Evolutionary conservation across 2,797 vertebrate genomes (phyloP).

Genomic region (Enteromius anoplus): DNA sequence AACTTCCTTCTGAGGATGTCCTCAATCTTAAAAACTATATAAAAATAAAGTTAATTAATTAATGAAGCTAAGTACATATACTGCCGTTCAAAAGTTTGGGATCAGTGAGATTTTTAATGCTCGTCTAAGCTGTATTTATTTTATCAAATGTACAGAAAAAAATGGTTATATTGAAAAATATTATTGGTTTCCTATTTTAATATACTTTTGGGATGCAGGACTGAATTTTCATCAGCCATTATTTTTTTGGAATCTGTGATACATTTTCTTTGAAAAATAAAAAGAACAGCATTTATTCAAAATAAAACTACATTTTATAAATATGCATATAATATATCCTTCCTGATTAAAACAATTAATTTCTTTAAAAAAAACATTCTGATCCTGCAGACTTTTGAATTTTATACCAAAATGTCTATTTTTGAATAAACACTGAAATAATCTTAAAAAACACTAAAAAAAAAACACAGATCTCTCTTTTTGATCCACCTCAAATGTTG

Average conservation of each 20-base stretch:
- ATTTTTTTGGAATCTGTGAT: background rate
- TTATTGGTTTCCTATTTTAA: background rate
- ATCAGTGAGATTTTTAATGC: background rate
- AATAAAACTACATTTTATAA: background rate
- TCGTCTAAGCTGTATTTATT: background rate
- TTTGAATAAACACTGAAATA: too few species aligned
- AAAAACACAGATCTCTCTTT: too few species aligned
- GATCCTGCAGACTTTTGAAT: too few species aligned
- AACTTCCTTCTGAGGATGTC: background rate
- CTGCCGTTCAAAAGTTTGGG: background rate
- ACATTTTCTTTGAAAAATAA: background rate
- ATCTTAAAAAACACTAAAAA: too few species aligned
- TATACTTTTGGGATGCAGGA: background rate
- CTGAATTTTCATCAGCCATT: background rate
- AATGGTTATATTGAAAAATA: background rate
- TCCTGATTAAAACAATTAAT: too few species aligned
- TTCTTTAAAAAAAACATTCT: too few species aligned
- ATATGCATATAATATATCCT: background rate
- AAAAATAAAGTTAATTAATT: background rate
- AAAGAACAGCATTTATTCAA: background rate
- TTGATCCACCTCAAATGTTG: too few species aligned
- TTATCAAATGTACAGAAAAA: background rate
- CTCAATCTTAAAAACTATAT: background rate
- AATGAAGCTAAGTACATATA: background rate
- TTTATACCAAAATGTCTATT: too few species aligned